These are phyloP conservation scores for Pogonognathellus flavescens DNA, from an alignment of 1,140 invertebrate genomes.

Conservation along the genomic window DNA sequence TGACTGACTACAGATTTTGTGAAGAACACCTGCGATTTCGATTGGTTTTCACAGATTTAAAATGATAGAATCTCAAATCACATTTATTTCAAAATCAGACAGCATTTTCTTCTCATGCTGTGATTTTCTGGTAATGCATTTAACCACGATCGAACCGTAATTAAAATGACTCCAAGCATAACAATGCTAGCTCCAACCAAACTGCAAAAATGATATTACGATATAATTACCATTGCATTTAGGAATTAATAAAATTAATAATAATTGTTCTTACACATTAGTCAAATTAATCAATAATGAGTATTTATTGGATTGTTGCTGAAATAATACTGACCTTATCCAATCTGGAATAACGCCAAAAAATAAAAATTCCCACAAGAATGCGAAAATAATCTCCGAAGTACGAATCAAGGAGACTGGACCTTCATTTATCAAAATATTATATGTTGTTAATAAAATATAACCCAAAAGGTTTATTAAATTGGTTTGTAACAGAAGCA, in stretches of 20 bases:
- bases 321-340: not conserved
- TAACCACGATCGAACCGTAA: conserved; percentile 1
- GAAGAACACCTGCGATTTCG: no score
- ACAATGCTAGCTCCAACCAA: conserved; percentile 33
- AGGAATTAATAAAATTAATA: no score
- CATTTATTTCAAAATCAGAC: not conserved
- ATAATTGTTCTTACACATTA: no score
- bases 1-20: no score
- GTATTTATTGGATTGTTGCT: not conserved
- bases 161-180: conserved; percentile 8
- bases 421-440: no score
- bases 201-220: conserved; percentile 12
- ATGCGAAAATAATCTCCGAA: conserved; percentile 60
- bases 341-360: conserved; percentile 33
- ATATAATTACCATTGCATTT: not conserved
- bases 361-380: conserved; percentile 54
- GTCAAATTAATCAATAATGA: not conserved
- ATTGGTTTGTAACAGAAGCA: no score
- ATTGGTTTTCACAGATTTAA: no score
- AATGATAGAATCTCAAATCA: not conserved
- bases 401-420: conserved; percentile 55
- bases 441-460: no score
- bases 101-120: not conserved
- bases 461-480: no score
- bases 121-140: not conserved